Evolutionary conservation across 2,797 vertebrate species (phyloP).

Genomic region (Acrocephalus scirpaceus): DNA sequence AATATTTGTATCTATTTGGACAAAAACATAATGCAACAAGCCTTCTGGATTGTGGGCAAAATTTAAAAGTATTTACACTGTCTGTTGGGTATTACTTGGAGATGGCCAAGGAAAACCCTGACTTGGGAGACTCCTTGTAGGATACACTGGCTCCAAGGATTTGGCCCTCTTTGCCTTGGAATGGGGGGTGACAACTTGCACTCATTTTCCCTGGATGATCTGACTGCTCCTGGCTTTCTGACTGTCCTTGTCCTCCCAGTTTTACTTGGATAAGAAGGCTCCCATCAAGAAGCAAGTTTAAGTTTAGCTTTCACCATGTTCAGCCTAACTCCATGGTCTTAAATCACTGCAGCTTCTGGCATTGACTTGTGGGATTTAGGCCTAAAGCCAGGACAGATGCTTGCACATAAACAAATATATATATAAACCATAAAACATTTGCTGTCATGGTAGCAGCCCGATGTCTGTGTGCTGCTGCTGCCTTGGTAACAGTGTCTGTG

Average conservation of each 20-base stretch:
- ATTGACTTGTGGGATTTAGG: neutral
- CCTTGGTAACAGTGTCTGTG: neutral
- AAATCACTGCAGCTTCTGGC: neutral
- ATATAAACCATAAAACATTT: neutral
- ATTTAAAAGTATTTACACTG: neutral
- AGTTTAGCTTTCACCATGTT: neutral
- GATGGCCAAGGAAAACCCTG: neutral
- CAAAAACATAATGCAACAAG: neutral
- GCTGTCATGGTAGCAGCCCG: neutral
- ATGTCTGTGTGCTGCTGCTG: neutral
- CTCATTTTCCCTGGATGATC: neutral
- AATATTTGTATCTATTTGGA: neutral
- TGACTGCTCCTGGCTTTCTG: neutral
- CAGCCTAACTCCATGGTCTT: neutral
- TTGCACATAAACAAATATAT: neutral
- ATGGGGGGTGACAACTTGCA: neutral
- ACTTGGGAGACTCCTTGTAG: neutral
- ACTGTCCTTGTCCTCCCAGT: neutral
- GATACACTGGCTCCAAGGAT: neutral
- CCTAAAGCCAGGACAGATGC: neutral
- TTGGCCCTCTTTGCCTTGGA: neutral
- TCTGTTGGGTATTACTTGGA: neutral
- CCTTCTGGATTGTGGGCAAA: neutral
- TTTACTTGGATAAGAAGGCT: neutral
- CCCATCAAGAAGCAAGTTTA: neutral